Evolutionary conservation across 2,113 vertebrate species (phyloP).

Genomic region (Menidia beryllina): DNA sequence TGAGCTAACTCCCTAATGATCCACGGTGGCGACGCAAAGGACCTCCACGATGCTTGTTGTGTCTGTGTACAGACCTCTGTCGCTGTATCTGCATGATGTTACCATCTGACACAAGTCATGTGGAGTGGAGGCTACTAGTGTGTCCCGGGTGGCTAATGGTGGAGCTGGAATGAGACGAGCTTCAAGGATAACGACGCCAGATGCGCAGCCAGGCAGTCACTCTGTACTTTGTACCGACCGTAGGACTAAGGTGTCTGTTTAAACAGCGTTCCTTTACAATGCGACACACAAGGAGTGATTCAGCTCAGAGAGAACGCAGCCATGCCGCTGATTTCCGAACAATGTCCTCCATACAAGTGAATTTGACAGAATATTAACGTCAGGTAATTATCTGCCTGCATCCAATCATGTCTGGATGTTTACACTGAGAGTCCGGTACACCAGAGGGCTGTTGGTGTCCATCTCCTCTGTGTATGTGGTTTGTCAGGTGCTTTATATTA

Average conservation of each 20-base stretch:
- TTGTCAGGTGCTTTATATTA: slow-evolving; percentile 17
- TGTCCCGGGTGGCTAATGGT: slow-evolving; percentile 16
- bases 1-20: slow-evolving; percentile 39
- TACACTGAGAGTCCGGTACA: not conserved
- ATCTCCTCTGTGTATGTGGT: slow-evolving; percentile 1
- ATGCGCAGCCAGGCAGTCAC: slow-evolving; percentile 31
- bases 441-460: slow-evolving; percentile 21
- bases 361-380: slow-evolving; percentile 23
- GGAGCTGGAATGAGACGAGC: slow-evolving; percentile 41
- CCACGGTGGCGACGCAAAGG: slow-evolving; percentile 20
- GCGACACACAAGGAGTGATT: slow-evolving; percentile 28
- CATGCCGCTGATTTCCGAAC: slow-evolving; percentile 32
- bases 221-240: slow-evolving; percentile 27
- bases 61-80: slow-evolving; percentile 5
- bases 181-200: slow-evolving; percentile 61
- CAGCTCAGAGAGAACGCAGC: slow-evolving; percentile 9
- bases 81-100: not conserved
- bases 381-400: slow-evolving; percentile 43
- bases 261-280: slow-evolving; percentile 36
- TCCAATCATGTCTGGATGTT: slow-evolving; percentile 10
- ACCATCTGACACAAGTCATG: not conserved
- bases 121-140: not conserved
- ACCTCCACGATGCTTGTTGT: not conserved
- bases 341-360: slow-evolving; percentile 14
- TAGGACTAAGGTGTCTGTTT: slow-evolving; percentile 58